phyloP scores from a whole-genome alignment of 2,888 invertebrate genomes.

The Congeria kusceri region DNA sequence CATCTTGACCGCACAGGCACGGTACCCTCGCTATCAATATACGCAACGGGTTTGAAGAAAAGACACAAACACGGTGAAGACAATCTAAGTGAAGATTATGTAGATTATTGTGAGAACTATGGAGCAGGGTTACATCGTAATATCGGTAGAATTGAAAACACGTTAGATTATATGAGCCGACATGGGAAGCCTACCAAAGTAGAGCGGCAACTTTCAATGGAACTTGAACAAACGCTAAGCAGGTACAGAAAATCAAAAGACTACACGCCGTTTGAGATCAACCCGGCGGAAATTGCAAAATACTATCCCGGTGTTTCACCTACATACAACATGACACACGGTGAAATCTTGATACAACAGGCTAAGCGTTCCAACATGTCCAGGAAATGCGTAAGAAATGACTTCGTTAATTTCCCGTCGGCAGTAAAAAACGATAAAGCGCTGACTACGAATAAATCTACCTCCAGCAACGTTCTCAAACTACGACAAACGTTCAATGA shows the following conservation, averaged over 20 bases:
- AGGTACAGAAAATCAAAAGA: slow-evolving; percentile 71
- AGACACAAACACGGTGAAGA: slow-evolving; percentile 39
- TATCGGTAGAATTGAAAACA: slow-evolving; percentile 75
- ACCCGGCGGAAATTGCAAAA: slow-evolving; percentile 64
- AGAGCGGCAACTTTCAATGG: slow-evolving; percentile 72
- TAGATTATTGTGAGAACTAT: slow-evolving; percentile 51
- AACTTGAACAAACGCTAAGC: slow-evolving; percentile 72
- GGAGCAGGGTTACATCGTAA: slow-evolving; percentile 51
- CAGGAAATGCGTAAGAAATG: slow-evolving; percentile 10
- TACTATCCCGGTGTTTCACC: slow-evolving; percentile 60
- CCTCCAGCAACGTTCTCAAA: background rate
- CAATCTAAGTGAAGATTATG: slow-evolving; percentile 57
- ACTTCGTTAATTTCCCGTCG: background rate
- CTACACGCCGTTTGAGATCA: slow-evolving; percentile 69
- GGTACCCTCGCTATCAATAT: slow-evolving; percentile 68
- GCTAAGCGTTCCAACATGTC: slow-evolving; percentile 65
- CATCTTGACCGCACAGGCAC: slow-evolving; percentile 66
- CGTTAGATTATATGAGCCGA: slow-evolving; percentile 71
- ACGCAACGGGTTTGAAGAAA: slow-evolving; percentile 53
- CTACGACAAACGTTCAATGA: slow-evolving; percentile 23
- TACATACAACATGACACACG: slow-evolving; percentile 64
- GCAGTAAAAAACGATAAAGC: background rate
- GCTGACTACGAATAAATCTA: background rate
- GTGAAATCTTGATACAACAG: slow-evolving; percentile 63
- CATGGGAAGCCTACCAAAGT: slow-evolving; percentile 73